phyloP scores from a whole-genome alignment of 2,797 vertebrate species.

The Merluccius polli region DNA sequence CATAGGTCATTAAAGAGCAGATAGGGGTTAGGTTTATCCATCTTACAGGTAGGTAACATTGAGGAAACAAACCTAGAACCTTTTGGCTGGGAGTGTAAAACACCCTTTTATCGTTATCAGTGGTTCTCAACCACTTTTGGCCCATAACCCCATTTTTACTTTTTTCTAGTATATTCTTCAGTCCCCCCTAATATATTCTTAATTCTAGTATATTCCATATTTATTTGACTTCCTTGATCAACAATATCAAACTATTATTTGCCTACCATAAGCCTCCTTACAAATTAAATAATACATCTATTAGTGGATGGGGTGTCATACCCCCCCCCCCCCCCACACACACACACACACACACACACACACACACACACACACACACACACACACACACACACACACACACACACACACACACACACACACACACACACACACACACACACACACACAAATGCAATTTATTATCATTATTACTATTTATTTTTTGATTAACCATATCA shows the following conservation, averaged over 20 bases:
- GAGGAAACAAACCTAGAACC: not conserved
- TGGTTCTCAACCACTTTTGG: not conserved
- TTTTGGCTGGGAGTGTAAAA: not conserved
- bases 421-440: no score
- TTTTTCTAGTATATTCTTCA: not conserved
- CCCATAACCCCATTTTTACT: not conserved
- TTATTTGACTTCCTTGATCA: not conserved
- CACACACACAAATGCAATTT: no score
- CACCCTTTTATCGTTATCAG: not conserved
- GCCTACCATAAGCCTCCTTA: not conserved
- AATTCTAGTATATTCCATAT: not conserved
- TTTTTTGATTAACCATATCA: no score
- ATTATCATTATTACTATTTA: no score
- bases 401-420: no score
- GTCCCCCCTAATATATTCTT: not conserved
- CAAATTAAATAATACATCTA: no score
- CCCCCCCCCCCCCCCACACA: no score
- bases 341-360: no score
- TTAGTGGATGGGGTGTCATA: no score
- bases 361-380: no score
- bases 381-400: no score
- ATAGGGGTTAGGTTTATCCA: not conserved
- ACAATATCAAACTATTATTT: not conserved
- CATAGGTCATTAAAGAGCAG: not conserved
- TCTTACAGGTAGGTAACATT: not conserved